Evolutionary conservation across 1,140 invertebrate genomes (phyloP), one percentile per base, ranked within the genome.

Genomic region (Temnothorax longispinosus): DNA sequence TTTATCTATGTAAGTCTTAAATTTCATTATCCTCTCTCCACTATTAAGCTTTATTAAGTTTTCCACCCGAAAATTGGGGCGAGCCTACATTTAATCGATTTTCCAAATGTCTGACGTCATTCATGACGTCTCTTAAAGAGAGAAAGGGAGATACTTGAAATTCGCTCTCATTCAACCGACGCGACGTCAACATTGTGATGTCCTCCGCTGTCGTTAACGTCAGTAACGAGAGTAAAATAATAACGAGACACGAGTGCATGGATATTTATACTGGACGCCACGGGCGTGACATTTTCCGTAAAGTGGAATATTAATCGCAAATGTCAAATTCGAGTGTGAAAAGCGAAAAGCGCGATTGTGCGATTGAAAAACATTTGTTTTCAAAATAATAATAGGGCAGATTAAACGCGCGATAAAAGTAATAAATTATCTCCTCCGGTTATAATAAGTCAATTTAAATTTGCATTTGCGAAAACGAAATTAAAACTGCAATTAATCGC

Each of bases 51-150:
- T 65, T 65, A 44, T n/a, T 41, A 15, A 58, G 54, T 11, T 85
- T 76, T 54, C 56, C n/a, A 38, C 8, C 13, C 18, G 82, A 88
- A 82, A 74, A 71, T 88, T 81, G 74, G 64, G 27, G 35, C 62
- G 64, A 62, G 77, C 69, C 65, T 76, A 80, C 85, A 85, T 65
- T 91, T 65, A 62, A 91, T 91, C 91, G 88, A 88, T 89, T 84
- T 71, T 41, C 21, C 64, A 62, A 85, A 76, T 91, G 32, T 62
- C 81, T 87, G 78, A 91, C 90, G 90, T 91, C 88, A 91, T 38
- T 62, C 21, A 54, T 89, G 87, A 87, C 91, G 90, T 91, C 91
- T 88, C 27, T 85, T 74, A 84, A 71, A 85, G 27, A 60, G 62
- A 65, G 82, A 69, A 47, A 81, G 15, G 27, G 21, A 80, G 64